Evolutionary conservation across 2,113 vertebrate genomes (phyloP), one percentile per base, ranked within the genome.

Genomic region (Eudorcas thomsonii): DNA sequence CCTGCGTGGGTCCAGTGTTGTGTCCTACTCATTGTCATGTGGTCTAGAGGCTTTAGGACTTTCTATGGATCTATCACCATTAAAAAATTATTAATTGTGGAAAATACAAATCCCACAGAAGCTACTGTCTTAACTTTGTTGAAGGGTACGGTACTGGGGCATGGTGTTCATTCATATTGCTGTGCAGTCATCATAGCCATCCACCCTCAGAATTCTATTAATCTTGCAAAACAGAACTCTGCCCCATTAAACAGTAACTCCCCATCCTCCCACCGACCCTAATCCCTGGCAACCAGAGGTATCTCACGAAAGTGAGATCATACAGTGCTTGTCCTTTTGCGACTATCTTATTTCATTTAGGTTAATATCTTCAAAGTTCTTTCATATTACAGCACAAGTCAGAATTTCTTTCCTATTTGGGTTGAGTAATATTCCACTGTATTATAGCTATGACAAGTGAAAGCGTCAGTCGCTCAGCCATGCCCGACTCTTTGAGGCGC

Each of bases 231-330:
- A 28, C 55, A 13, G 10, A 26, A 36, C 88, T 77, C 74, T 26
- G 21, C 17, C 55, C 55, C 55, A 50, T 60, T 33, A 33, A 39
- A 77, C 4, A 14, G 4, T 33, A 54, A n/a, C 4, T 26, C 6
- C 33, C 0, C 23, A 14, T 74, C 36, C n/a, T 26, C 4, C 14
- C 26, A 2, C 2, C 1, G 7, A 17, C 5, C 59, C 25, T 4
- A 74, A 1, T 26, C 43, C 60, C 43, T 74, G 26, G 14, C 30
- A 28, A 11, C 30, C 74, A 50, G 43, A 39, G 16, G 48, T 10
- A 28, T 57, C 71, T 78, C 11, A 3, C 4, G 0, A 7, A 83
- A 83, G 13, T 23, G 52, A 78, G 48, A n/a, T 43, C 11, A 6
- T 7, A 71, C 0, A 10, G 25, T 59, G 1, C 19, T 30, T 13